Evolutionary conservation across 2,797 vertebrate genomes (phyloP), one percentile per base, ranked within the genome.

Genomic region (Fistularia tabacaria): DNA sequence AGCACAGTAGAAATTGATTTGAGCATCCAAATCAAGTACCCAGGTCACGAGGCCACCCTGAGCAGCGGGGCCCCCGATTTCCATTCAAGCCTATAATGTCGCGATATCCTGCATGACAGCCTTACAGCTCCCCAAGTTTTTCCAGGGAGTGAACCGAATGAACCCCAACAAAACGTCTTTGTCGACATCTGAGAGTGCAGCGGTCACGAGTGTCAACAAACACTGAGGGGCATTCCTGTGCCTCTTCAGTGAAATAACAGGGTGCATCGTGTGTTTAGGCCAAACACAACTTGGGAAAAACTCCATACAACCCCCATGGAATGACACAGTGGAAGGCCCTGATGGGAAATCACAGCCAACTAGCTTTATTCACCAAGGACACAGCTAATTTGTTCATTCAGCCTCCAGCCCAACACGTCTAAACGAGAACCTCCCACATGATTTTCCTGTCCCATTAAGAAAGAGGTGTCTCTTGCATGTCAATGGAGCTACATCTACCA

Each of bases 151-250:
- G 88, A 90, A 89, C 86, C 39, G 72, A 71, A 64, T 89, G 83
- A 88, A 87, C 87, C 87, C 80, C 84, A 86, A 85, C 82, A 86
- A 88, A 88, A 86, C 64, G 69, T 86, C 87, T 89, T 86, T 89
- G 85, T 89, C 80, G 56, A 79, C 75, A 85, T 83, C 72, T 79
- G 80, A 90, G 85, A 82, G 66, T 49, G 0, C 57, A 80, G 68
- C 66, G 59, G 74, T 69, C 66, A 71, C 59, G 68, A 86, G 85
- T 86, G 85, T 88, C 84, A 88, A 85, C 84, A 87, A 84, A 87
- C 79, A 76, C 69, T 10, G 59, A 84, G 66, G 80, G 73, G 60
- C 80, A 88, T 88, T 90, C 82, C 81, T 77, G 55, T 55, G 60
- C 68, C 74, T 66, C 62, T 73, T 84, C 71, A 77, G 54, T 79